phyloP scores from a whole-genome alignment of 1,140 invertebrate genomes.

The Bombus waltoni region DNA sequence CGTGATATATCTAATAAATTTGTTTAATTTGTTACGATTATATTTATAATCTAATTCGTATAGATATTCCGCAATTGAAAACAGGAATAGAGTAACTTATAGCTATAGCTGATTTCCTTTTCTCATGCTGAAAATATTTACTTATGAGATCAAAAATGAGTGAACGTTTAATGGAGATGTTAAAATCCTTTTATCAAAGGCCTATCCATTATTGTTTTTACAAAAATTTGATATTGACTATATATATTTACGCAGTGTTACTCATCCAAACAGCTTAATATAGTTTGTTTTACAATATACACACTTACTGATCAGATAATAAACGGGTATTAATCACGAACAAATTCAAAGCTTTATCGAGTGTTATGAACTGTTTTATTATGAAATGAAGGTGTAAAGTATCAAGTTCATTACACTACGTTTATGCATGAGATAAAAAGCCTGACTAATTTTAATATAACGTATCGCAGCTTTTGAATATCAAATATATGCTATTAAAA shows the following conservation, averaged over 20 bases:
- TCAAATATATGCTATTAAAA: constrained; percentile 29
- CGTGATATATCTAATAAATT: constrained; percentile 23
- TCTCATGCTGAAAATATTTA: constrained; percentile 29
- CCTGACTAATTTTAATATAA: constrained; percentile 54
- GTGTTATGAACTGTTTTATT: constrained; percentile 61
- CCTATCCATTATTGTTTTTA: constrained; percentile 26
- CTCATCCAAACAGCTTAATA: neutral
- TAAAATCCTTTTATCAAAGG: constrained; percentile 19
- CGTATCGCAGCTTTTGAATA: constrained; percentile 32
- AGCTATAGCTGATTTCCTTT: constrained; percentile 12
- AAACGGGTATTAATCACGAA: constrained; percentile 42
- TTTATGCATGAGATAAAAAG: constrained; percentile 43
- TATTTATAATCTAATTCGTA: constrained; percentile 28
- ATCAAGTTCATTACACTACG: neutral
- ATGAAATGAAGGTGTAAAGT: constrained; percentile 35
- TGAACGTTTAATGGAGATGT: neutral
- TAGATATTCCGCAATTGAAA: constrained; percentile 10
- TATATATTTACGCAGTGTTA: constrained; percentile 4
- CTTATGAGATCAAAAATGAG: neutral
- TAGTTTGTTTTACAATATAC: constrained; percentile 1
- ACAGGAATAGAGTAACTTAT: neutral
- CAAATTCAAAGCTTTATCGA: constrained; percentile 54
- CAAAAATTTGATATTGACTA: neutral
- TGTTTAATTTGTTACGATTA: constrained; percentile 15
- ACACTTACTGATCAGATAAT: constrained; percentile 15